A percentile compares a stretch with the other conserved stretches of the same genome.
Evolutionary conservation across 2,888 invertebrate genomes (phyloP).

Genomic region (Plebejus melissa): DNA sequence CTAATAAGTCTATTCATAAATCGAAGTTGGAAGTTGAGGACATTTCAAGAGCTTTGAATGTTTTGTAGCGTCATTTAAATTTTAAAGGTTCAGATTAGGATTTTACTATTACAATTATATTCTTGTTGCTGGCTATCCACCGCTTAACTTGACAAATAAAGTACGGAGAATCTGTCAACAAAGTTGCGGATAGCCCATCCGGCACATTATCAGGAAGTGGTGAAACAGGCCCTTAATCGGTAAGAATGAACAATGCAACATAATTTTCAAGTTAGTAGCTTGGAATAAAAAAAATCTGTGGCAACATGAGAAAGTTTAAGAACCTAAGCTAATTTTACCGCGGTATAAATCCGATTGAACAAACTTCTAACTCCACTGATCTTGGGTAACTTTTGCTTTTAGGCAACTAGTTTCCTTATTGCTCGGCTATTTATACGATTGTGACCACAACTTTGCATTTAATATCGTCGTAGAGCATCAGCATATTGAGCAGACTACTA

Average conservation of each 20-base stretch:
- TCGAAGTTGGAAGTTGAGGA: not conserved
- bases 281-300: not conserved
- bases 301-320: conserved; percentile 8
- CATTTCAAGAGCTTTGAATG: not conserved
- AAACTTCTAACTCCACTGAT: conserved; percentile 1
- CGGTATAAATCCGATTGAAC: conserved; percentile 11
- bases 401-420: not conserved
- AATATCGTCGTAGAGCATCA: not conserved
- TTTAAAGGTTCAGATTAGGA: too few species aligned
- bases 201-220: too few species aligned
- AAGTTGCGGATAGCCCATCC: too few species aligned
- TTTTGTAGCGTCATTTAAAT: not conserved
- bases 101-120: too few species aligned
- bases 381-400: conserved; percentile 12
- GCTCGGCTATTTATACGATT: not conserved
- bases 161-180: too few species aligned
- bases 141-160: too few species aligned
- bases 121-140: too few species aligned
- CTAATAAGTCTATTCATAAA: conserved; percentile 19
- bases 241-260: not conserved
- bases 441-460: not conserved
- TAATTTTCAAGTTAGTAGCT: not conserved
- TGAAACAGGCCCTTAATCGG: too few species aligned
- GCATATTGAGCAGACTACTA: too few species aligned
- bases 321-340: conserved; percentile 7